phyloP scores from a whole-genome alignment of 2,888 invertebrate species.

The Drosophila paramelanica region DNA sequence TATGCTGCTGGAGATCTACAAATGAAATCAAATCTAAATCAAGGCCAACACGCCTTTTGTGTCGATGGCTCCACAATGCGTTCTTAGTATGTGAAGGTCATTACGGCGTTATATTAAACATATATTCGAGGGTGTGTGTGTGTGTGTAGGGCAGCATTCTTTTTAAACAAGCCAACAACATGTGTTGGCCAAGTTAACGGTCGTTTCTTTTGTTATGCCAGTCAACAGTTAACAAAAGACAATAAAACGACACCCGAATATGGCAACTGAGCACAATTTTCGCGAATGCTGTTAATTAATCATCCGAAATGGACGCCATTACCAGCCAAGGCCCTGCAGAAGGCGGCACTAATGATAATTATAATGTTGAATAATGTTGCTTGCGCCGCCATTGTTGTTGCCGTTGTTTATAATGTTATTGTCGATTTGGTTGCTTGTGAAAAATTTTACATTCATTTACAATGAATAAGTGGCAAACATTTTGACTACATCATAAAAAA shows the following conservation, averaged over 20 bases:
- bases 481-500: constrained; percentile 23
- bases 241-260: constrained; percentile 50
- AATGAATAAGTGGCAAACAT: constrained; percentile 27
- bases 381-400: constrained; percentile 5
- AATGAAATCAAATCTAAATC: constrained; percentile 41
- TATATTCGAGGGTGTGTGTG: background rate
- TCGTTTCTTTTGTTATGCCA: constrained; percentile 58
- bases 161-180: constrained; percentile 20
- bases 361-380: constrained; percentile 40
- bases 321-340: constrained; percentile 47
- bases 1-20: constrained; percentile 14
- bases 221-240: constrained; percentile 29
- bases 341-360: constrained; percentile 58
- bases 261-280: constrained; percentile 37
- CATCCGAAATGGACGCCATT: constrained; percentile 59
- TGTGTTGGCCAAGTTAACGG: constrained; percentile 55
- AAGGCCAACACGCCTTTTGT: constrained; percentile 36
- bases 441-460: constrained; percentile 35
- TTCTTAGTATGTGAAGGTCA: constrained; percentile 57
- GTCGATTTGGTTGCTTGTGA: constrained; percentile 12
- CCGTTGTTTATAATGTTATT: constrained; percentile 6
- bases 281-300: constrained; percentile 70
- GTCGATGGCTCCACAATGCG: constrained; percentile 6
- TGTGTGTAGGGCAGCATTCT: constrained; percentile 36
- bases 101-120: constrained; percentile 12